These are phyloP conservation scores for Sinhomidia bicolor DNA, from an alignment of 2,888 invertebrate genomes.

Conservation along the genomic window DNA sequence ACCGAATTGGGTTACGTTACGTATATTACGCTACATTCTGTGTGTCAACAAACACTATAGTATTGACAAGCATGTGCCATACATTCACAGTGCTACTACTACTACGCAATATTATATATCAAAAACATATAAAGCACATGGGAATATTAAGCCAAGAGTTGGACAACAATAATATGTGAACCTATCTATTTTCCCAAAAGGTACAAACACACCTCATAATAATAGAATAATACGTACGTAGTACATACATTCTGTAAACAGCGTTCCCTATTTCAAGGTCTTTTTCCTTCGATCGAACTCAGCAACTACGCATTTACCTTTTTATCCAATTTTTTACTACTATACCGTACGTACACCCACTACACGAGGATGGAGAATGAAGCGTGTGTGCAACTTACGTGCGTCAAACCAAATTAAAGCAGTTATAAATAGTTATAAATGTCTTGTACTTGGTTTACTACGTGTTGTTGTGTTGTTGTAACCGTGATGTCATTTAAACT, in stretches of 20 bases:
- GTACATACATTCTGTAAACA: background rate
- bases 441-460: background rate
- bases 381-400: slow-evolving; percentile 5
- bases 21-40: background rate
- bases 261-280: slow-evolving; percentile 64
- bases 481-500: too few species aligned
- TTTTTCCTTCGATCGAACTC: slow-evolving; percentile 55
- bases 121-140: background rate
- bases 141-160: background rate
- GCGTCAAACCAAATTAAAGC: background rate
- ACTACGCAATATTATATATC: background rate
- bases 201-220: background rate
- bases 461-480: too few species aligned
- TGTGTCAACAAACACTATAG: background rate
- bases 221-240: background rate
- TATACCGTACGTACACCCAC: background rate
- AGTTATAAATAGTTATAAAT: background rate
- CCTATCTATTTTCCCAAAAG: too few species aligned
- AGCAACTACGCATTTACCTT: slow-evolving; percentile 32
- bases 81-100: background rate
- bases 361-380: slow-evolving; percentile 28
- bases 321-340: background rate
- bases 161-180: background rate
- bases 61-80: slow-evolving; percentile 21
- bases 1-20: background rate